Evolutionary conservation across 2,113 vertebrate genomes (phyloP), one percentile per base, ranked within the genome.

Genomic region (Menidia beryllina): DNA sequence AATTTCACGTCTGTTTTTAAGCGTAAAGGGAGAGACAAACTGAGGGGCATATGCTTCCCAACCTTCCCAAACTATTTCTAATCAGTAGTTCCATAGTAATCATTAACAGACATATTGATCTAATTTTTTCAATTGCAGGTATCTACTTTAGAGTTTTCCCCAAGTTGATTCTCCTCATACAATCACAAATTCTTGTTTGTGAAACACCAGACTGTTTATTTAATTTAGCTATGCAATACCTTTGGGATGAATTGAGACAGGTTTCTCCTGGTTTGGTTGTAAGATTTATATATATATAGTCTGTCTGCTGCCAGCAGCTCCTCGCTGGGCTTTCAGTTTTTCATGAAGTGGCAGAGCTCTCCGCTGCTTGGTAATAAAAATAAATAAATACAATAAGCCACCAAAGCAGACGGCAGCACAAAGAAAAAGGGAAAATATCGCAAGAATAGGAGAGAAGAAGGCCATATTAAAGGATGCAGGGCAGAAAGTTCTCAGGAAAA

Each of bases 351-450:
- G 12, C 12, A 17, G 38, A 21, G 39, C 20, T 43, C 58, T 20
- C 54, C 63, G 51, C 59, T 52, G 20, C 63, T 57, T 55, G 47
- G 59, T 11, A 60, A 70, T 70, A 47, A 34, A 60, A 59, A 43
- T 27, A 59, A 58, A 7, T 45, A n/a, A n/a, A n/a, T n/a, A n/a
- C n/a, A n/a, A n/a, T n/a, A n/a, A n/a, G n/a, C 21, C 38, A 43
- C 24, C 62, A n/a, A n/a, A n/a, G n/a, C n/a, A 68, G 20, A 36
- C 41, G 25, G 41, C 26, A 38, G 65, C 65, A 57, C 53, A 66
- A 25, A 74, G 56, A 45, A 38, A 20, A 10, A n/a, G 13, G 20
- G 30, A 34, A 49, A 24, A 12, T 4, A 36, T 38, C 38, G 20
- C 15, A 15, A 24, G 39, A 41, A 23, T 3, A 5, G 34, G 17